Conservation (phyloP, 2,888 invertebrate species). For the Prenolepis imparis region DNA sequence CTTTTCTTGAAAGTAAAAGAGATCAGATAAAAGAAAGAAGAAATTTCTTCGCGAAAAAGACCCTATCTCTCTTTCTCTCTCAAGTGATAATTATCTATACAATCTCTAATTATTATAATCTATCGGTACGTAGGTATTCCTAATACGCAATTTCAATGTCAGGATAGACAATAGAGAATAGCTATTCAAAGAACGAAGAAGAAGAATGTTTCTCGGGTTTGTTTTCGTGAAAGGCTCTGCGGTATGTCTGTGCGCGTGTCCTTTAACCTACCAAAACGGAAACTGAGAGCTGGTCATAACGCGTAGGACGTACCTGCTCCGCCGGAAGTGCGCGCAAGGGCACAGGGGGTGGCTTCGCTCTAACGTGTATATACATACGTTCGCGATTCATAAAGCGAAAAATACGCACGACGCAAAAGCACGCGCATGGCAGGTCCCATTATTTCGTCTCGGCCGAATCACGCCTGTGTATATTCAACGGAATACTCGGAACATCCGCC, state of each 20-base stretch:
- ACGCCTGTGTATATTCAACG: constrained; percentile 18
- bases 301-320: constrained; percentile 68
- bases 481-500: constrained; percentile 15
- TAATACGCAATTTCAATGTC: neutral
- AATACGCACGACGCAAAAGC: constrained; percentile 34
- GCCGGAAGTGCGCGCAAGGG: constrained; percentile 61
- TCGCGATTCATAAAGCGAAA: constrained; percentile 61
- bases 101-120: neutral
- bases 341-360: constrained; percentile 59
- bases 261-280: constrained; percentile 40
- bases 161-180: neutral
- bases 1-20: neutral
- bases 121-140: neutral
- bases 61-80: neutral
- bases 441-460: constrained; percentile 29
- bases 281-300: constrained; percentile 4
- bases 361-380: constrained; percentile 55
- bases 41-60: neutral
- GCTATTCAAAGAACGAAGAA: neutral
- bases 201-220: neutral
- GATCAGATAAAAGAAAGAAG: neutral
- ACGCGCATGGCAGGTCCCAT: constrained; percentile 32
- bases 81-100: neutral
- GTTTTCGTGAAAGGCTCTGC: neutral
- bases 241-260: neutral